A percentile compares a stretch with the other conserved stretches of the same genome.
Evolutionary conservation across 1,140 invertebrate genomes (phyloP).

Genomic region (Adoxophyes honmai): DNA sequence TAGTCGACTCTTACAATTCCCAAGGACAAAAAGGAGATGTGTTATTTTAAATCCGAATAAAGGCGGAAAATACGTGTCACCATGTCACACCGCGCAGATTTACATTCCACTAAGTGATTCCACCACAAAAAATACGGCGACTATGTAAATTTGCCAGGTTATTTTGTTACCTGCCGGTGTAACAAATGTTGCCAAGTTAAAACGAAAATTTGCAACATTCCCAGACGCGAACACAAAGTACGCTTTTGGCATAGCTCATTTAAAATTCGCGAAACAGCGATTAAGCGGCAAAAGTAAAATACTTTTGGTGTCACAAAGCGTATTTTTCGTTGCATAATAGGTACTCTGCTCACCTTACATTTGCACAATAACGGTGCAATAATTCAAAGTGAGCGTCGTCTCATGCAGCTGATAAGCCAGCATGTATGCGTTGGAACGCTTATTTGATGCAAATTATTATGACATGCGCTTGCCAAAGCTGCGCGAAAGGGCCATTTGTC

Average conservation of each 20-base stretch:
- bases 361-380: conserved; percentile 6
- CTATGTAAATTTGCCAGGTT: neutral
- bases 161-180: neutral
- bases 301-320: neutral
- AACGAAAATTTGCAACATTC: neutral
- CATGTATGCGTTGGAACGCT: neutral
- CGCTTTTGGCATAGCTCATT: neutral
- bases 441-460: conserved; percentile 8
- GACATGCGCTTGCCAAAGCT: neutral
- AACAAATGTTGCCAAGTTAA: neutral
- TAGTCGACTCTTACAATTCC: no score
- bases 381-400: neutral
- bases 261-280: neutral
- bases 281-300: conserved; percentile 1
- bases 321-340: neutral
- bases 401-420: conserved; percentile 4
- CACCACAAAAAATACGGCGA: neutral
- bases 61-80: neutral
- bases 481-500: neutral
- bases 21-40: no score
- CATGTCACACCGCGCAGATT: neutral
- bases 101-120: neutral
- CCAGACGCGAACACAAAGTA: neutral
- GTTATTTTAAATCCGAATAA: no score
- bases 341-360: conserved; percentile 2